Base-by-base conservation (phyloP, 2,113 vertebrate species). In the Trachemys scripta region DNA sequence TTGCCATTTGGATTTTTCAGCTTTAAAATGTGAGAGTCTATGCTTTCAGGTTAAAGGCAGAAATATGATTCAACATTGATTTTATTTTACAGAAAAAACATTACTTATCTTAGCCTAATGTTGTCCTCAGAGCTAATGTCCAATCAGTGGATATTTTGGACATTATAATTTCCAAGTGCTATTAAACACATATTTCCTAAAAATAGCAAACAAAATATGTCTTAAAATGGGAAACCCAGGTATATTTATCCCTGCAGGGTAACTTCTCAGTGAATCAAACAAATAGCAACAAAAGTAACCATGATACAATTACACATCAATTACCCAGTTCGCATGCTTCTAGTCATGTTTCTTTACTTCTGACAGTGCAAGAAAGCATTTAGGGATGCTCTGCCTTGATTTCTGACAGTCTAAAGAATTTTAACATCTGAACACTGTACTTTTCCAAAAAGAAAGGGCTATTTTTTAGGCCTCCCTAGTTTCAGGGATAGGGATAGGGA, bases 321-420 rank as follows among this genome's bases (percentile, higher is more conserved):
- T 84, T 53, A 90, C 24, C 84, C 72, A 69, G 4, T 69, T 17
- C n/a, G 35, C 62, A 69, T 4, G 17, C 3, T 69, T 69, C 31
- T 69, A 62, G 31, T 69, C 62, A 69, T 35, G 6, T n/a, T 69
- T 25, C 86, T 85, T 49, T 69, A 89, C 87, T 54, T 94, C 8
- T 78, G 87, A 94, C 35, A 84, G 83, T 84, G 86, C 12, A 16
- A 94, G 56, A 88, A 95, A 92, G 82, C 79, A n/a, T 11, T 92
- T 5, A 56, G 90, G 82, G 94, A 92, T 11, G 51, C 16, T 92
- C 78, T 82, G 54, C 90, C 80, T 86, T 38, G 95, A 78, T 53
- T 88, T 49, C 82, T 83, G 84, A 79, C 45, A 85, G 80, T 49
- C 80, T 88, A 53, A 38, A 78, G 45, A 56, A 7, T 81, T 72